These are phyloP conservation scores for Diorhabda sublineata DNA, from an alignment of 1,140 invertebrate genomes.

Conservation along the genomic window DNA sequence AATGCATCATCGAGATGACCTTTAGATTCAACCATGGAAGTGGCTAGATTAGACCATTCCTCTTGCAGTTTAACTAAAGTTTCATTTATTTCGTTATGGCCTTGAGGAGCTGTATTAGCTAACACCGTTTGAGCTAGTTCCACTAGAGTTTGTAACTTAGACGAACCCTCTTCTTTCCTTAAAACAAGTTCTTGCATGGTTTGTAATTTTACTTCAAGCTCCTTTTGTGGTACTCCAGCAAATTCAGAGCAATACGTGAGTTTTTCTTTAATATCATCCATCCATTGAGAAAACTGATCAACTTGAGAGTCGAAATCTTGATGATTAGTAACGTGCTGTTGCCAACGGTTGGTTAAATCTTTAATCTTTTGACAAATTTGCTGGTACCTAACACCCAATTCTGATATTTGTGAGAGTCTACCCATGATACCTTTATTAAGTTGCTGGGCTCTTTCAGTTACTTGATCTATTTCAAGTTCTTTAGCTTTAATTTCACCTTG, in stretches of 20 bases:
- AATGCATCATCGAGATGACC: slow-evolving; percentile 83
- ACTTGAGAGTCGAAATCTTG: slow-evolving; percentile 82
- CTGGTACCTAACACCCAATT: slow-evolving; percentile 86
- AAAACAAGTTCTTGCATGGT: slow-evolving; percentile 81
- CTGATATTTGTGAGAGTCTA: slow-evolving; percentile 74
- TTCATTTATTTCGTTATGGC: slow-evolving; percentile 82
- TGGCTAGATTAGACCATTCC: slow-evolving; percentile 81
- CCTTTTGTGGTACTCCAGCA: slow-evolving; percentile 74
- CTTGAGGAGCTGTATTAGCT: slow-evolving; percentile 84
- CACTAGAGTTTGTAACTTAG: slow-evolving; percentile 78
- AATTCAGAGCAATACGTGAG: slow-evolving; percentile 79
- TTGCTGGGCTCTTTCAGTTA: slow-evolving; percentile 85
- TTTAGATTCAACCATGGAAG: slow-evolving; percentile 87
- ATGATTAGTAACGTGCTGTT: slow-evolving; percentile 84
- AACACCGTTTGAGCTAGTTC: slow-evolving; percentile 89
- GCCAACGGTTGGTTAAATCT: slow-evolving; percentile 85
- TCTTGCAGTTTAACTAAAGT: slow-evolving; percentile 79
- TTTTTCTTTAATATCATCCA: slow-evolving; percentile 80
- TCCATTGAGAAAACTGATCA: slow-evolving; percentile 75
- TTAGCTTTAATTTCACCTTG: slow-evolving; percentile 88
- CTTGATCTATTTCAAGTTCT: slow-evolving; percentile 87
- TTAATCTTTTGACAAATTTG: slow-evolving; percentile 86
- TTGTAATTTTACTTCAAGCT: slow-evolving; percentile 79
- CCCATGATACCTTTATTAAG: slow-evolving; percentile 65
- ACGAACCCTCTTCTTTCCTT: slow-evolving; percentile 87